These are phyloP conservation scores for Apantesis nais DNA, from an alignment of 2,888 invertebrate genomes.

Conservation along the genomic window DNA sequence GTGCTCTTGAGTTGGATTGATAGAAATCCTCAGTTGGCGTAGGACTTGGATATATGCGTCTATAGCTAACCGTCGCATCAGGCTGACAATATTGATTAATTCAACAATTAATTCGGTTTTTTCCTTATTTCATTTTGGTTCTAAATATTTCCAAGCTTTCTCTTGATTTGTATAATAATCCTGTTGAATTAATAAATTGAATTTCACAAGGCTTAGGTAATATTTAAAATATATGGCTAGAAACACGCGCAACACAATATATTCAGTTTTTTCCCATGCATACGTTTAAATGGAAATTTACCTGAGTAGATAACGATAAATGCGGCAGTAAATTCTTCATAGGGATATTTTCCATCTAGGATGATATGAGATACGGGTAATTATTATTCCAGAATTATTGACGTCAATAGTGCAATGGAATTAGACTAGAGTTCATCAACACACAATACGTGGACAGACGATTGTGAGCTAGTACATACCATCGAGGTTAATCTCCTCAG, in stretches of 20 bases:
- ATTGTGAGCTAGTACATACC: constrained; percentile 10
- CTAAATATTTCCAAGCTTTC: not conserved
- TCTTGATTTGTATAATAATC: not conserved
- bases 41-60: not conserved
- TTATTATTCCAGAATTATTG: constrained; percentile 59
- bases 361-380: constrained; percentile 57
- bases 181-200: not conserved
- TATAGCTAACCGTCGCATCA: not conserved
- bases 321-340: constrained; percentile 50
- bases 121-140: not conserved
- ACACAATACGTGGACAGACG: constrained; percentile 13
- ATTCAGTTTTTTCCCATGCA: constrained; percentile 15
- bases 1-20: not conserved
- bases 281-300: constrained; percentile 30
- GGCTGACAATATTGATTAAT: not conserved
- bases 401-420: constrained; percentile 60
- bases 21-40: not conserved
- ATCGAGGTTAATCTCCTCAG: constrained; percentile 33
- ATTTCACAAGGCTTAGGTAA: constrained; percentile 1
- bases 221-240: not conserved
- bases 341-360: constrained; percentile 41
- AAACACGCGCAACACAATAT: not conserved
- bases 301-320: constrained; percentile 32
- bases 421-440: constrained; percentile 61
- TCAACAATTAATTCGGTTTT: not conserved